Evolutionary conservation across 2,113 vertebrate species (phyloP).

Genomic region (Apus apus): DNA sequence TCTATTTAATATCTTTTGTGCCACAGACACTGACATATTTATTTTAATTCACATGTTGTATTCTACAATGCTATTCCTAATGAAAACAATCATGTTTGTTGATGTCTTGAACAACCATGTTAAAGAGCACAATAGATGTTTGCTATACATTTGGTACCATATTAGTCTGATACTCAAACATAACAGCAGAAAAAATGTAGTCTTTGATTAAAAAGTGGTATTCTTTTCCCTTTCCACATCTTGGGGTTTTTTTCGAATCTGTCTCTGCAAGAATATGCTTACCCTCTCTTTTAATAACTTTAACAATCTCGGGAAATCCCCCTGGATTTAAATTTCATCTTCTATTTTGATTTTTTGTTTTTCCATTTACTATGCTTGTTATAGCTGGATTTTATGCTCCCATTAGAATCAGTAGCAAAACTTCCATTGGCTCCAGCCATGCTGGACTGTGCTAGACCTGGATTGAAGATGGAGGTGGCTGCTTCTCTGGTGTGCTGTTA

Average conservation of each 20-base stretch:
- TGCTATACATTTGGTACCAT: not conserved
- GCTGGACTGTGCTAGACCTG: fast-evolving
- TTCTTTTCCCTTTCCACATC: not conserved
- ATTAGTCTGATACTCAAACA: not conserved
- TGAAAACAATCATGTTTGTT: not conserved
- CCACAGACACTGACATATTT: not conserved
- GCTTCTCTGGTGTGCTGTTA: not conserved
- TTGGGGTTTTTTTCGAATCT: not conserved
- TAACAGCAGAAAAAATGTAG: not conserved
- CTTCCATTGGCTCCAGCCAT: not conserved
- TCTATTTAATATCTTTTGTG: constrained; percentile 23
- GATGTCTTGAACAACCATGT: not conserved
- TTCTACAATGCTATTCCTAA: not conserved
- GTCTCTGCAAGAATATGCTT: not conserved
- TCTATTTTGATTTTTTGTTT: not conserved
- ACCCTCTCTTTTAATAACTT: not conserved
- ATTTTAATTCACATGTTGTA: not conserved
- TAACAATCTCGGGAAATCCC: not conserved
- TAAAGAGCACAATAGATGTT: not conserved
- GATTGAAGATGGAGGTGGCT: not conserved
- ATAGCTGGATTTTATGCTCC: not conserved
- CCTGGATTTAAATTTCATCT: not conserved
- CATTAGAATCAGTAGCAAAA: not conserved
- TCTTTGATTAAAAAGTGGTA: not conserved
- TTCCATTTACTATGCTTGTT: not conserved